Conservation (phyloP, 2,797 vertebrate genomes). For the Hylomyscus alleni region DNA sequence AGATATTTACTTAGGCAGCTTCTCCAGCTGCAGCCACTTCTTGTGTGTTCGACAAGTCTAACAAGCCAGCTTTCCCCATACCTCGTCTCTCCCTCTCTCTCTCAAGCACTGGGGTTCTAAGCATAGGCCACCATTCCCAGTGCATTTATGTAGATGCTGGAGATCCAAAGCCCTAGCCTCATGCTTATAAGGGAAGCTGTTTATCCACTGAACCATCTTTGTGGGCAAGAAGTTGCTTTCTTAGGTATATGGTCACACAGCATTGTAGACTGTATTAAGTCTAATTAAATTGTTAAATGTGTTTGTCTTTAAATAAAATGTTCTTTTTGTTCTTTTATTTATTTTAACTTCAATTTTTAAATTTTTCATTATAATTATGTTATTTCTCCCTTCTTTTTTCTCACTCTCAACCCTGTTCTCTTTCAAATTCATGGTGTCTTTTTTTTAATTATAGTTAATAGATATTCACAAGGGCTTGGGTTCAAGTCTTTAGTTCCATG, state of each 20-base stretch:
- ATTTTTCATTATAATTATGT: neutral
- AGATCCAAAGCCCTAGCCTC: neutral
- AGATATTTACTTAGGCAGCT: neutral
- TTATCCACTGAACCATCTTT: neutral
- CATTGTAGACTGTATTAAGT: neutral
- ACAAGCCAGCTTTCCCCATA: neutral
- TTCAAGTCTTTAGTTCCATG: neutral
- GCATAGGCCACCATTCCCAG: neutral
- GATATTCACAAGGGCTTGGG: neutral
- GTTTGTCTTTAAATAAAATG: slow-evolving; percentile 29
- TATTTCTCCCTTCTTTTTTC: neutral
- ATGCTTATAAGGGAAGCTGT: neutral
- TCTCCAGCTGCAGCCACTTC: neutral
- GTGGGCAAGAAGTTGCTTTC: neutral
- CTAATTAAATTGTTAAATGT: neutral
- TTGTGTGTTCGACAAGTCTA: neutral
- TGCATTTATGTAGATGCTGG: neutral
- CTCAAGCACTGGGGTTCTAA: neutral
- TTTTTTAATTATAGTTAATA: neutral
- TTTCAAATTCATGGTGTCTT: neutral
- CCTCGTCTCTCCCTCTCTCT: no score
- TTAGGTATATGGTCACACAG: neutral
- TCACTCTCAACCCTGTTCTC: neutral
- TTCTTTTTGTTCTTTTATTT: neutral
- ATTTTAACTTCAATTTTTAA: neutral